Conservation (phyloP, 92 coral and sea anemone genomes). For the Galaxea fascicularis region DNA sequence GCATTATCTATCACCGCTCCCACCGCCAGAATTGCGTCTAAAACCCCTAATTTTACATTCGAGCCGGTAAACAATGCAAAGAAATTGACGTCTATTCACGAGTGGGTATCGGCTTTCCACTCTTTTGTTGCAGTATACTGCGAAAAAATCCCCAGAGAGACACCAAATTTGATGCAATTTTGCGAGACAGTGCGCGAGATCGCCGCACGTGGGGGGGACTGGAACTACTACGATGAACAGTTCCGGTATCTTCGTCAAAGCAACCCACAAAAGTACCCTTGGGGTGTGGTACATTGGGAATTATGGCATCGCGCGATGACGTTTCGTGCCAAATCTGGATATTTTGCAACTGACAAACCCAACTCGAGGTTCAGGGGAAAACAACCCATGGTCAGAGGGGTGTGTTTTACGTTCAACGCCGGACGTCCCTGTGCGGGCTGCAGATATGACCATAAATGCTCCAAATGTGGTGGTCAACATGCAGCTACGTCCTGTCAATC, state of each 20-base stretch:
- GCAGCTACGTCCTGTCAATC: constrained; percentile 4
- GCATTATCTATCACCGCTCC: neutral
- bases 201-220: no score
- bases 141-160: constrained; percentile 19
- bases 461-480: constrained; percentile 29
- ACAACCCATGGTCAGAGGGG: constrained; percentile 8
- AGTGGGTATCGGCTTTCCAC: constrained; percentile 34
- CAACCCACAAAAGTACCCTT: constrained; percentile 27
- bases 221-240: no score
- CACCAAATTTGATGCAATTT: no score
- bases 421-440: constrained; percentile 22
- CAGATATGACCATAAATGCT: constrained; percentile 30
- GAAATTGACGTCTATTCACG: neutral
- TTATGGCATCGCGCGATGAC: constrained; percentile 15
- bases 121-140: constrained; percentile 39
- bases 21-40: neutral
- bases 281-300: constrained; percentile 46
- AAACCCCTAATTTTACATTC: constrained; percentile 25
- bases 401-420: constrained; percentile 23
- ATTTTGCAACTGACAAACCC: constrained; percentile 40
- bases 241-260: constrained; percentile 21
- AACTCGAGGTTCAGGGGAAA: constrained; percentile 43
- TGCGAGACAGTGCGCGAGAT: no score
- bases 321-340: constrained; percentile 27
- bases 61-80: constrained; percentile 15